Evolutionary conservation across 2,113 vertebrate species (phyloP).

Genomic region (Phoenicopterus ruber): DNA sequence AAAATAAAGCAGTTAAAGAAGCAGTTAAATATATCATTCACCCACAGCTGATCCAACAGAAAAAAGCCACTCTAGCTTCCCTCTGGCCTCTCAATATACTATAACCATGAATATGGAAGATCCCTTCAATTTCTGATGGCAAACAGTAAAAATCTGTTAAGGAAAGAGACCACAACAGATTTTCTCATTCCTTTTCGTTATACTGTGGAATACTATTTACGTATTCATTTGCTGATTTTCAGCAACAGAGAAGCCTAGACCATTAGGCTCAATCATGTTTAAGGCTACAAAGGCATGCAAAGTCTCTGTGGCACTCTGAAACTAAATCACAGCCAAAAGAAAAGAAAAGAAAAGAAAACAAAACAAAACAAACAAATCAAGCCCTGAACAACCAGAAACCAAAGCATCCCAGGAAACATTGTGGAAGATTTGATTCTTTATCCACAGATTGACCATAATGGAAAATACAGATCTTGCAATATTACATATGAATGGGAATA

Average conservation of each 20-base stretch:
- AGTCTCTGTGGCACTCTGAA: neutral
- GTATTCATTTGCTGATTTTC: neutral
- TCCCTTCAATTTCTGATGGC: neutral
- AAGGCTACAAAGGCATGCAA: neutral
- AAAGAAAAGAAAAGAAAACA: neutral
- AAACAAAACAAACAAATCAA: neutral
- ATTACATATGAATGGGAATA: neutral
- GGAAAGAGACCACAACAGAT: neutral
- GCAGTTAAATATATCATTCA: neutral
- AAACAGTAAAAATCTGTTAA: neutral
- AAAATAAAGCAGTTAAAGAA: neutral
- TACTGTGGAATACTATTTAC: neutral
- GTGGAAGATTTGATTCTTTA: neutral
- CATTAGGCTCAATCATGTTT: neutral
- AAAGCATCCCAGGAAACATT: neutral
- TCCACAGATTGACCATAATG: neutral
- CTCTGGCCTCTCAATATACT: neutral
- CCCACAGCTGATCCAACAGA: neutral
- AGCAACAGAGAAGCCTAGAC: neutral
- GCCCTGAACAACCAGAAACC: neutral
- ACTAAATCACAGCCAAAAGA: neutral
- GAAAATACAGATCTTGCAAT: neutral
- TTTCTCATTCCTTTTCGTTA: neutral
- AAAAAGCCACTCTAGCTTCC: neutral
- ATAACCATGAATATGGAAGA: neutral